These are phyloP conservation scores for Apogon talboti DNA, from an alignment of 2,797 vertebrate species.

Conservation along the genomic window DNA sequence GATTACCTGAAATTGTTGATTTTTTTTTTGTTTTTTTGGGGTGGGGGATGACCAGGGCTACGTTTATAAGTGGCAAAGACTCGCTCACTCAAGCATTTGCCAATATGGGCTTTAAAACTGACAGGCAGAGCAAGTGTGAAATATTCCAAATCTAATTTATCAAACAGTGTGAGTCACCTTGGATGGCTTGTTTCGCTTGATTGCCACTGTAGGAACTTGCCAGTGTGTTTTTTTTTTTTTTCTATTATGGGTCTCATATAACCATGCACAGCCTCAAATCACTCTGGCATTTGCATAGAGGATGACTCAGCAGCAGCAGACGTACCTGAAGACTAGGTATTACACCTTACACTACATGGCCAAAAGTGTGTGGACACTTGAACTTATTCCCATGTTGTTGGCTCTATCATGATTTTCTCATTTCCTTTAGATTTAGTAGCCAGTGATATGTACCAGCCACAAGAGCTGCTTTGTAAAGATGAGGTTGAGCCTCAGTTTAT, in stretches of 20 bases:
- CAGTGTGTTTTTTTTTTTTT: conserved; percentile 44
- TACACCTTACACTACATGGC: neutral
- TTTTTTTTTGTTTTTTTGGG: conserved; percentile 18
- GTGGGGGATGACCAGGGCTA: conserved; percentile 28
- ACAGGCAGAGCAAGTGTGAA: conserved; percentile 54
- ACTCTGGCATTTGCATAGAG: conserved; percentile 22
- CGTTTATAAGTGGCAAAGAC: conserved; percentile 49
- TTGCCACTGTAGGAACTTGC: conserved; percentile 53
- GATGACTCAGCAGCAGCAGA: conserved; percentile 37
- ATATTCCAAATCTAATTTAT: conserved; percentile 60
- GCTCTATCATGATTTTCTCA: too few relatives aligned
- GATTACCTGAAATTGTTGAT: conserved; percentile 28
- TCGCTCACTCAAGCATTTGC: conserved; percentile 45
- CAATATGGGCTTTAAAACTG: conserved; percentile 52
- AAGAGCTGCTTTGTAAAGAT: too few relatives aligned
- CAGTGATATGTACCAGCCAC: too few relatives aligned
- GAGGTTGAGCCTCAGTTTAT: too few relatives aligned
- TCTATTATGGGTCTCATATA: conserved; percentile 34
- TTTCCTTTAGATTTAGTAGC: too few relatives aligned
- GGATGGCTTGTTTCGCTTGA: conserved; percentile 50
- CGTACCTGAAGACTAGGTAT: conserved; percentile 13
- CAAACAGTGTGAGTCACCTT: conserved; percentile 70
- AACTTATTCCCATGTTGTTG: neutral
- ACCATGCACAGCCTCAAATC: conserved; percentile 43
- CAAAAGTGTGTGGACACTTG: conserved; percentile 1